These are phyloP conservation scores for Alcedo atthis DNA, from an alignment of 2,797 vertebrate species.

Conservation along the genomic window DNA sequence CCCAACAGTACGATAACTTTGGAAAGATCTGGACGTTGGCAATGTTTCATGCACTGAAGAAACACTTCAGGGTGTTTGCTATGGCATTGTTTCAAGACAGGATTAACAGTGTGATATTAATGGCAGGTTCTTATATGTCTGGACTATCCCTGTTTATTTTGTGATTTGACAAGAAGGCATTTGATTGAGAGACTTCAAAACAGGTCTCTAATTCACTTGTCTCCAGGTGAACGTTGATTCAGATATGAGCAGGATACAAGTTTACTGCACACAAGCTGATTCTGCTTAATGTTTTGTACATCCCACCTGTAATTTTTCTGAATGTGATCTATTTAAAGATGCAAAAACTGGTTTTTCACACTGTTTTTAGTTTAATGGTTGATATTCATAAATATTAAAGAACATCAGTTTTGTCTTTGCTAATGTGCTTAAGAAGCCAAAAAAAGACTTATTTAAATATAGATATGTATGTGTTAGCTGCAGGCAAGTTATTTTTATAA, in stretches of 20 bases:
- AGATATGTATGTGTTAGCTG: not conserved
- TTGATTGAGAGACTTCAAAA: not conserved
- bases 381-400: not conserved
- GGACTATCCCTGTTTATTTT: not conserved
- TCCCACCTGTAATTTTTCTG: not conserved
- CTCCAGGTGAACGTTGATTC: not conserved
- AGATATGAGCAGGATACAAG: not conserved
- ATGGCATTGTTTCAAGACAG: not conserved
- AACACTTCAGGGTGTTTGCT: not conserved
- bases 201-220: not conserved
- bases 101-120: not conserved
- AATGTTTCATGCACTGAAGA: not conserved
- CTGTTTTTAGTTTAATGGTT: not conserved
- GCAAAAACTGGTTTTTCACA: not conserved
- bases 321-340: not conserved
- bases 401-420: not conserved
- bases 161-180: not conserved
- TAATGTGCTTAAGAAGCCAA: not conserved
- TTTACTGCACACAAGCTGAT: not conserved
- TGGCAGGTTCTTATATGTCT: not conserved
- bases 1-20: not conserved
- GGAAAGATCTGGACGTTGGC: not conserved
- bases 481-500: conserved; percentile 32
- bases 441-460: conserved; percentile 5
- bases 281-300: not conserved